Percentiles rank a stretch among this genome's conserved stretches.
These are phyloP conservation scores for Galerucella calmariensis DNA, from an alignment of 2,888 invertebrate genomes.

Conservation along the genomic window DNA sequence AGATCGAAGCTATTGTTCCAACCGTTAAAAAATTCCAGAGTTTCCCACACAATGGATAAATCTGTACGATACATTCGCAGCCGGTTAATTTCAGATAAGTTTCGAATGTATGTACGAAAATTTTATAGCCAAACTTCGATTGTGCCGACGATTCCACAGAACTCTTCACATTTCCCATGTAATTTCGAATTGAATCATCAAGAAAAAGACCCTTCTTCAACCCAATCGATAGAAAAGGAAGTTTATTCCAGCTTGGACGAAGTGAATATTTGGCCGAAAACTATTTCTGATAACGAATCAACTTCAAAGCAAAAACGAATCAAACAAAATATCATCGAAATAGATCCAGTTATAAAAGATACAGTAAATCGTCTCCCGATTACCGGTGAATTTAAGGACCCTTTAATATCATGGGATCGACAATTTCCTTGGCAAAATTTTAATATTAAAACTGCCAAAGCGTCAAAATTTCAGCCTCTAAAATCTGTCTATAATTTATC, in stretches of 20 bases:
- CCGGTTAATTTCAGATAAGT: conserved; percentile 41
- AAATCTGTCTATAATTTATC: conserved; percentile 30
- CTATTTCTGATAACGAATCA: background rate
- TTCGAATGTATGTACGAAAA: conserved; percentile 40
- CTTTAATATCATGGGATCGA: conserved; percentile 29
- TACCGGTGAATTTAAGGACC: conserved; percentile 1
- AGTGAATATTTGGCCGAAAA: background rate
- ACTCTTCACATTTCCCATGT: background rate
- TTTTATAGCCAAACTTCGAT: conserved; percentile 30
- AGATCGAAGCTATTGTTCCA: conserved; percentile 9
- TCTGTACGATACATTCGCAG: conserved; percentile 44
- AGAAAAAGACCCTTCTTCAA: background rate
- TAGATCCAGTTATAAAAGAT: conserved; percentile 32
- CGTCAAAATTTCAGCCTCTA: conserved; percentile 18
- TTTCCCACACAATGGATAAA: conserved; percentile 33
- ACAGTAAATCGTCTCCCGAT: conserved; percentile 36
- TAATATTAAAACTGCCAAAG: conserved; percentile 33
- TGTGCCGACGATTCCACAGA: background rate
- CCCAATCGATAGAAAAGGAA: background rate
- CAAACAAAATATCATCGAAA: background rate
- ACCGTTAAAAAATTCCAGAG: conserved; percentile 31
- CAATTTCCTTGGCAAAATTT: conserved; percentile 49
- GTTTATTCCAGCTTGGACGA: background rate
- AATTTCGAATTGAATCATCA: background rate
- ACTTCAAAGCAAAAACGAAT: background rate